Conservation (phyloP, 2,888 invertebrate genomes). For the Carabus problematicus region DNA sequence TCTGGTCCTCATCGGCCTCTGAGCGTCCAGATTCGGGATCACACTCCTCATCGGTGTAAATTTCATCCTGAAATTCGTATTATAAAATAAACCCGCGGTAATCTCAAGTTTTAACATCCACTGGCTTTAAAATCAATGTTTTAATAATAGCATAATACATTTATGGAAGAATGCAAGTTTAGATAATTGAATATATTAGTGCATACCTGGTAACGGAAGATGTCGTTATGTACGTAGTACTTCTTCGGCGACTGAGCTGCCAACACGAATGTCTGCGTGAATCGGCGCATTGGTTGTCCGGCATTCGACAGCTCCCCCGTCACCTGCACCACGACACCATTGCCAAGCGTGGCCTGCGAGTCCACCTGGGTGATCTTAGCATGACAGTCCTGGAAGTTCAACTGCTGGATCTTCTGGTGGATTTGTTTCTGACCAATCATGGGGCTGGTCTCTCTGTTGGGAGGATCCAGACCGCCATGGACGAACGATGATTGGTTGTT, state of each 20-base stretch:
- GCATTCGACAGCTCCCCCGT: constrained; percentile 96
- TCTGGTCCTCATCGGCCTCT: constrained; percentile 71
- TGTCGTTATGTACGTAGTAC: constrained; percentile 99
- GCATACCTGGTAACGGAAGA: constrained; percentile 92
- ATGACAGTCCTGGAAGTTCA: constrained; percentile 96
- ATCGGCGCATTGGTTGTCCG: constrained; percentile 95
- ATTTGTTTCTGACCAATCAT: constrained; percentile 93
- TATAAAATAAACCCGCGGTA: background rate
- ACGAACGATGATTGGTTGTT: constrained; percentile 95
- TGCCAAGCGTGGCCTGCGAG: constrained; percentile 91
- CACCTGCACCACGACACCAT: constrained; percentile 96
- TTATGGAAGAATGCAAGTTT: no score
- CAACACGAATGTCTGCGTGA: constrained; percentile 97
- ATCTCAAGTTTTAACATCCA: no score
- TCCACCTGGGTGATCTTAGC: constrained; percentile 98
- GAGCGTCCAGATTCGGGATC: constrained; percentile 65
- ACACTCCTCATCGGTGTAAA: constrained; percentile 70
- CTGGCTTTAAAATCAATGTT: background rate
- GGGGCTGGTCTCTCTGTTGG: constrained; percentile 82
- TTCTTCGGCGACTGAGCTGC: constrained; percentile 96
- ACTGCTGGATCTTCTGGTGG: constrained; percentile 92
- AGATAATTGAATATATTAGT: no score
- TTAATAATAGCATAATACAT: no score
- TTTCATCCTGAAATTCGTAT: constrained; percentile 60
- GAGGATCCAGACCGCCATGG: constrained; percentile 88